Base-by-base conservation (phyloP, 2,113 vertebrate genomes). In the Rhea americana region DNA sequence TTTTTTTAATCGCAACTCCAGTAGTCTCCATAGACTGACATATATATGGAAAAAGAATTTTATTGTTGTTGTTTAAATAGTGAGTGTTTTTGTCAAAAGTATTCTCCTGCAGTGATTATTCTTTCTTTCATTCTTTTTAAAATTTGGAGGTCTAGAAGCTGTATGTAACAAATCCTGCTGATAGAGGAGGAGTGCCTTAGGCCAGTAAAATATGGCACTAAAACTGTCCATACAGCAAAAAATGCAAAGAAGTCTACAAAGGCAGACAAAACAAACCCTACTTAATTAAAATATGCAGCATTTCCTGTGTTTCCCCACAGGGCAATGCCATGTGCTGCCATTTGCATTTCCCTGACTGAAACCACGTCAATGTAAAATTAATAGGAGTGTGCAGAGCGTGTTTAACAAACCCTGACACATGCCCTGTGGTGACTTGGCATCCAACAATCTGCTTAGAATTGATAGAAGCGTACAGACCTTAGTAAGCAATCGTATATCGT, bases 361-460 rank as follows among this genome's bases (percentile, higher is more conserved):
- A 85, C 32, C 43, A 51, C 16, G 63, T 83, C 73, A 61, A 75
- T 94, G 89, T 76, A 91, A 96, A 95, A 90, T 95, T 94, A 90
- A 92, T 95, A 77, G 45, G 83, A 90, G 86, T 62, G 62, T 94
- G 51, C 41, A 61, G 65, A 92, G 58, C 10, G 28, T 91, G 83
- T 96, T 96, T 93, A 94, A 96, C 83, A 87, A 93, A 94, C 0
- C 4, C 81, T 94, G 92, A 95, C 93, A 88, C 68, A 8, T 71
- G 85, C 72, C 90, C 85, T 85, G 72, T 88, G 80, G 90, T 93
- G 92, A 93, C 85, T 95, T 81, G 88, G 76, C 90, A 88, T 85
- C 59, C 76, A 59, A 7, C 3, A 11, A 58, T 93, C 89, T 74
- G 21, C 59, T 51, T 82, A 55, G 74, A 76, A 56, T 61, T 81